Base-by-base conservation (phyloP, 2,797 vertebrate genomes). In the Periparus ater region DNA sequence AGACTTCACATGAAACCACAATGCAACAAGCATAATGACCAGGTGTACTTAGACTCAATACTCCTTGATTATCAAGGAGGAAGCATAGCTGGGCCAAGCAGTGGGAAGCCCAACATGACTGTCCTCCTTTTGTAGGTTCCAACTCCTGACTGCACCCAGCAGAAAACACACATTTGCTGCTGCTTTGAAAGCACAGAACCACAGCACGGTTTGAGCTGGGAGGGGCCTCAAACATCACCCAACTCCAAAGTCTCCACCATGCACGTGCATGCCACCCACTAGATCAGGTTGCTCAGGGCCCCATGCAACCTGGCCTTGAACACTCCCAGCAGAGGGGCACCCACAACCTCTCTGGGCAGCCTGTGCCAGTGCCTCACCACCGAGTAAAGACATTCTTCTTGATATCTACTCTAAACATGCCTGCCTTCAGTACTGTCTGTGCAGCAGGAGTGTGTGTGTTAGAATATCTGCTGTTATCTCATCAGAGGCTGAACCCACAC, bases 51-150 rank as follows among this genome's bases (percentile, higher is more conserved):
- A 55, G n/a, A 40, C 25, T 53, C 29, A 80, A 29, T 7, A 26
- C 18, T 30, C 12, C 32, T 51, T 48, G 14, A 36, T 42, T 57
- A 65, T 38, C 23, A 45, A 65, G 29, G 17, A 79, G 47, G 12
- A 82, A 81, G n/a, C 8, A n/a, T 0, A 54, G 54, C 21, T 17
- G 25, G 23, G 14, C 32, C 16, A 8, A 66, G 42, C 50, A 74
- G 7, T 19, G 34, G 60, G 30, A 83, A 80, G 32, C 34, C 38
- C 16, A 77, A 25, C 13, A 44, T 0, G 0, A 30, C 3, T 9
- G 0, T n/a, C 17, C 11, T 61, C 68, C 27, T 77, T n/a, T 68
- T 45, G 65, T 11, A 61, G 36, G 5, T 65, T 62, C n/a, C 45
- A 77, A 1, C 13, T 27, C 57, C n/a, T 65, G 34, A 44, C 44